A percentile compares a stretch with the other conserved stretches of the same genome.
Evolutionary conservation across 2,888 invertebrate genomes (phyloP).

Genomic region (Herminia tarsipennalis): DNA sequence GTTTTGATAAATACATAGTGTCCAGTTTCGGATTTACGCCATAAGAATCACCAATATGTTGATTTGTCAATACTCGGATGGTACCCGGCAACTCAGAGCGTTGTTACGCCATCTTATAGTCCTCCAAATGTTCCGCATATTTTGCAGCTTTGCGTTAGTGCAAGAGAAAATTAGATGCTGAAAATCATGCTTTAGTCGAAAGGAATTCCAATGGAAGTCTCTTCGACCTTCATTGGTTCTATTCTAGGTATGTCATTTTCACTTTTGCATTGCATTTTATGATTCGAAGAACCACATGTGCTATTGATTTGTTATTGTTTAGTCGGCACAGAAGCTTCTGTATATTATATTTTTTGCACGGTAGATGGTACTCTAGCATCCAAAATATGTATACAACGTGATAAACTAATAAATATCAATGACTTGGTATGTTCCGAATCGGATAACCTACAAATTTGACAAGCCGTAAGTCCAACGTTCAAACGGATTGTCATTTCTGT

Average conservation of each 20-base stretch:
- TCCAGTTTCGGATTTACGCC: slow-evolving; percentile 69
- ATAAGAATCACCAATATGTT: slow-evolving; percentile 68
- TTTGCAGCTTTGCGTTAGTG: slow-evolving; percentile 72
- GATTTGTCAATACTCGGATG: slow-evolving; percentile 82
- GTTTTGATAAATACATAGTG: slow-evolving; percentile 70
- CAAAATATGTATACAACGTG: slow-evolving; percentile 41
- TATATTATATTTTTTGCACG: slow-evolving; percentile 66
- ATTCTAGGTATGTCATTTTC: slow-evolving; percentile 78
- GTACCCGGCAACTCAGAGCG: slow-evolving; percentile 85
- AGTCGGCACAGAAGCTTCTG: slow-evolving; percentile 65
- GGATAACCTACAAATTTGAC: slow-evolving; percentile 82
- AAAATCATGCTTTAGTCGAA: slow-evolving; percentile 71
- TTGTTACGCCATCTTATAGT: slow-evolving; percentile 85
- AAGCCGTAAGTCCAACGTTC: slow-evolving; percentile 77
- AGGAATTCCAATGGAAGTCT: slow-evolving; percentile 66
- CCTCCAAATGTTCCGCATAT: slow-evolving; percentile 81
- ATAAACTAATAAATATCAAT: slow-evolving; percentile 47
- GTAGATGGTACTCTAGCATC: slow-evolving; percentile 52
- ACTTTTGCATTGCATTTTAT: slow-evolving; percentile 76
- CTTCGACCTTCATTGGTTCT: slow-evolving; percentile 64
- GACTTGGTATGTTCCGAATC: slow-evolving; percentile 47
- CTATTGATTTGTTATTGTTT: slow-evolving; percentile 78
- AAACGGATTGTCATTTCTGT: slow-evolving; percentile 65
- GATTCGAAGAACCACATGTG: slow-evolving; percentile 82
- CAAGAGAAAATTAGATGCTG: slow-evolving; percentile 67